A percentile compares a stretch with the other conserved stretches of the same genome.
Evolutionary conservation across 2,797 vertebrate genomes (phyloP).

Genomic region (Clarias laeviceps): DNA sequence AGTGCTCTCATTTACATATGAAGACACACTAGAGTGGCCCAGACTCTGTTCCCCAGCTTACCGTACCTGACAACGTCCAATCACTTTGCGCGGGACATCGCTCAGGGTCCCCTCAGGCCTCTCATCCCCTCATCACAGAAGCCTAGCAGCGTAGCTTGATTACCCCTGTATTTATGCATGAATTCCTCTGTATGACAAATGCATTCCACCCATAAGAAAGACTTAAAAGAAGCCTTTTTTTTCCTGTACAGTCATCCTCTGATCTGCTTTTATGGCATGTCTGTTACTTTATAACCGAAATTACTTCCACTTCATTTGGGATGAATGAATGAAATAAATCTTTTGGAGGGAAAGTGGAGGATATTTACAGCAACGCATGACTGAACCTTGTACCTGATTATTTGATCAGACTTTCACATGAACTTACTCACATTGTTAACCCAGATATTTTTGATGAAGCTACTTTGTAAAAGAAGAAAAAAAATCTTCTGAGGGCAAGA

Average conservation of each 20-base stretch:
- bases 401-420: not conserved
- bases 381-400: not conserved
- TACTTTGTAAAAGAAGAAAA: not conserved
- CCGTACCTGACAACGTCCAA: conserved; percentile 46
- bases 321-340: conserved; percentile 54
- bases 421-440: not conserved
- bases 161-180: conserved; percentile 56
- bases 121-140: conserved; percentile 52
- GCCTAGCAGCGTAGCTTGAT: conserved; percentile 58
- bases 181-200: conserved; percentile 66
- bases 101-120: conserved; percentile 26
- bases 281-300: conserved; percentile 63
- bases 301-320: conserved; percentile 66
- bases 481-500: not conserved
- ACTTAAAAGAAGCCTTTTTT: conserved; percentile 64
- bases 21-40: conserved; percentile 65
- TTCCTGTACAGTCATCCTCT: conserved; percentile 64
- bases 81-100: conserved; percentile 57
- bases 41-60: conserved; percentile 40
- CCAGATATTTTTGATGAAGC: not conserved
- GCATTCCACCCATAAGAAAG: conserved; percentile 64
- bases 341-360: not conserved
- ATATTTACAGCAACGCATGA: not conserved
- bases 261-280: conserved; percentile 65
- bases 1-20: conserved; percentile 82